Percentiles rank a stretch among this genome's conserved stretches.
phyloP scores from a whole-genome alignment of 2,888 invertebrate species.

The Euproctis similis region DNA sequence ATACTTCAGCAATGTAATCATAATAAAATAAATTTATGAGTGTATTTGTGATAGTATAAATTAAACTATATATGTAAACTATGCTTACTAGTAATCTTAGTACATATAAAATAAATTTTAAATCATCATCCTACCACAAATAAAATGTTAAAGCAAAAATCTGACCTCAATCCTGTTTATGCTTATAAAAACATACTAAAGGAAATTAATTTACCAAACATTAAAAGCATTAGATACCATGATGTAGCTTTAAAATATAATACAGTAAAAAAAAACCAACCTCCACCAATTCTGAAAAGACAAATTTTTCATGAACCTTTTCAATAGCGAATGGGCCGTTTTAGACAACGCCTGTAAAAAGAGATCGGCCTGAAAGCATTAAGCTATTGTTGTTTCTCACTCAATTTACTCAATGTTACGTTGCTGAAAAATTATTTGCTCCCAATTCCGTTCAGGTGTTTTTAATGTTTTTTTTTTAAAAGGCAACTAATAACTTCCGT shows the following conservation, averaged over 20 bases:
- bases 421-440: slow-evolving; percentile 9
- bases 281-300: slow-evolving; percentile 19
- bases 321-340: slow-evolving; percentile 20
- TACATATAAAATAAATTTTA: too few relatives aligned
- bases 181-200: neutral
- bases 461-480: slow-evolving; percentile 8
- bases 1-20: too few relatives aligned
- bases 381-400: slow-evolving; percentile 25
- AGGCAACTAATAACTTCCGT: slow-evolving; percentile 9
- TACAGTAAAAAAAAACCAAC: slow-evolving; percentile 13
- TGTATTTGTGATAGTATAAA: too few relatives aligned
- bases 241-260: slow-evolving; percentile 9
- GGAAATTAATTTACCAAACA: slow-evolving; percentile 6
- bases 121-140: too few relatives aligned
- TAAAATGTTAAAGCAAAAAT: neutral
- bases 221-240: slow-evolving; percentile 11
- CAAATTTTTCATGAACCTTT: slow-evolving; percentile 19
- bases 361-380: slow-evolving; percentile 19
- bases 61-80: too few relatives aligned
- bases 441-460: slow-evolving; percentile 12
- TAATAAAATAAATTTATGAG: too few relatives aligned
- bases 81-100: too few relatives aligned
- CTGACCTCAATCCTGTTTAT: slow-evolving; percentile 1
- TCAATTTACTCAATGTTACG: slow-evolving; percentile 26
- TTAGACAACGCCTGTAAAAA: slow-evolving; percentile 17